These are phyloP conservation scores for Drosophila anomalata DNA, from an alignment of 2,888 invertebrate species.

Conservation along the genomic window DNA sequence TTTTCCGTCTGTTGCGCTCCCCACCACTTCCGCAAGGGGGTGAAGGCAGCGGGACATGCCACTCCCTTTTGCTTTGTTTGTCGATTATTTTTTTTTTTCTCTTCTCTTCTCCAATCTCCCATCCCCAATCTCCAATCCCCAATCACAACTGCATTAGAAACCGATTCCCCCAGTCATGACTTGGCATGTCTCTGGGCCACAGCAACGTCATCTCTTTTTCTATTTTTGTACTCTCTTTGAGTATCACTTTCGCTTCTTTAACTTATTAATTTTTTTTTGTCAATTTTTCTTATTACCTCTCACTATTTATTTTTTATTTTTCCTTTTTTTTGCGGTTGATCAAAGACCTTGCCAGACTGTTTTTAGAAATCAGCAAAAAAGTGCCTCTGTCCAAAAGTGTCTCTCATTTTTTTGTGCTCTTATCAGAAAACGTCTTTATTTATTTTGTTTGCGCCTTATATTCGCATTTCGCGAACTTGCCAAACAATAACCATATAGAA, in stretches of 20 bases:
- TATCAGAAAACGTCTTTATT: slow-evolving; percentile 57
- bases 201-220: slow-evolving; percentile 35
- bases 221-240: slow-evolving; percentile 5
- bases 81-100: not conserved
- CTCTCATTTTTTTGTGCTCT: slow-evolving; percentile 45
- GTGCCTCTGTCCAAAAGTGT: not conserved
- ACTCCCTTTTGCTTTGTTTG: slow-evolving; percentile 60
- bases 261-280: slow-evolving; percentile 8
- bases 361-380: slow-evolving; percentile 26
- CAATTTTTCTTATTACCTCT: slow-evolving; percentile 21
- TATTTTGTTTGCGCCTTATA: slow-evolving; percentile 37
- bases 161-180: slow-evolving; percentile 17
- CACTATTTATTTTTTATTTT: not conserved
- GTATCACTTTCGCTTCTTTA: slow-evolving; percentile 68
- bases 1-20: slow-evolving; percentile 51
- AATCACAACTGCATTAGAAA: slow-evolving; percentile 26
- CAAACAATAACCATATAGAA: slow-evolving; percentile 22
- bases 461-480: slow-evolving; percentile 45
- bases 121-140: not conserved
- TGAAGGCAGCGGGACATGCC: slow-evolving; percentile 33
- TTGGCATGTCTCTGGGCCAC: slow-evolving; percentile 22
- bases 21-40: slow-evolving; percentile 25
- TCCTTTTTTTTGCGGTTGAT: slow-evolving; percentile 38
- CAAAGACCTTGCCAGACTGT: slow-evolving; percentile 51
- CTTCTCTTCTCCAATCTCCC: not conserved